Percentiles rank a stretch among this genome's conserved stretches.
Evolutionary conservation across 2,113 vertebrate genomes (phyloP).

Genomic region (Dicentrarchus labrax): DNA sequence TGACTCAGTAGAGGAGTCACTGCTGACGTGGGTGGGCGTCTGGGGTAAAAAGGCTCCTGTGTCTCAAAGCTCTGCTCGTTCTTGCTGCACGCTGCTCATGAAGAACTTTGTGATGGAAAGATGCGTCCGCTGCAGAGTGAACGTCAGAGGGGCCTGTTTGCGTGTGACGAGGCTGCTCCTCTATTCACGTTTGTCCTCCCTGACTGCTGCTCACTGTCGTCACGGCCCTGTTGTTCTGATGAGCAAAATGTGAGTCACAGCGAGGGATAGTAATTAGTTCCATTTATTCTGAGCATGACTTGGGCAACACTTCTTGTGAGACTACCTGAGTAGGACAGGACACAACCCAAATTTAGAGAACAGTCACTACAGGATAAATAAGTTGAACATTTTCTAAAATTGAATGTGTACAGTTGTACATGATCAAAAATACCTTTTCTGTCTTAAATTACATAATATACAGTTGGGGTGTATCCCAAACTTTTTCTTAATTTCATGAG

Average conservation of each 20-base stretch:
- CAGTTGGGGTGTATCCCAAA: background rate
- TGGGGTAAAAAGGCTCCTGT: slow-evolving; percentile 26
- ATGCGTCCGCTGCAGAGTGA: slow-evolving; percentile 51
- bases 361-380: background rate
- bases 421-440: background rate
- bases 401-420: slow-evolving; percentile 18
- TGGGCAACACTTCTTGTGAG: background rate
- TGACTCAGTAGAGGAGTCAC: slow-evolving; percentile 46
- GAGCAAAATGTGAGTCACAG: slow-evolving; percentile 45
- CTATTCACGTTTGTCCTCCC: slow-evolving; percentile 24
- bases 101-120: slow-evolving; percentile 67
- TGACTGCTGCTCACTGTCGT: slow-evolving; percentile 42
- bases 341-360: slow-evolving; percentile 15
- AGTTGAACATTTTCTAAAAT: slow-evolving; percentile 2
- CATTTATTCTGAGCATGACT: background rate
- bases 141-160: slow-evolving; percentile 34
- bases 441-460: slow-evolving; percentile 18
- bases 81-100: slow-evolving; percentile 65
- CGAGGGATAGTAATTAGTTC: slow-evolving; percentile 16
- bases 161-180: slow-evolving; percentile 30
- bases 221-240: slow-evolving; percentile 23
- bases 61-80: slow-evolving; percentile 53
- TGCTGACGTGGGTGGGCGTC: slow-evolving; percentile 47
- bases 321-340: background rate
- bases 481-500: background rate